Base-by-base conservation (phyloP, 2,797 vertebrate species). In the Labroides dimidiatus region DNA sequence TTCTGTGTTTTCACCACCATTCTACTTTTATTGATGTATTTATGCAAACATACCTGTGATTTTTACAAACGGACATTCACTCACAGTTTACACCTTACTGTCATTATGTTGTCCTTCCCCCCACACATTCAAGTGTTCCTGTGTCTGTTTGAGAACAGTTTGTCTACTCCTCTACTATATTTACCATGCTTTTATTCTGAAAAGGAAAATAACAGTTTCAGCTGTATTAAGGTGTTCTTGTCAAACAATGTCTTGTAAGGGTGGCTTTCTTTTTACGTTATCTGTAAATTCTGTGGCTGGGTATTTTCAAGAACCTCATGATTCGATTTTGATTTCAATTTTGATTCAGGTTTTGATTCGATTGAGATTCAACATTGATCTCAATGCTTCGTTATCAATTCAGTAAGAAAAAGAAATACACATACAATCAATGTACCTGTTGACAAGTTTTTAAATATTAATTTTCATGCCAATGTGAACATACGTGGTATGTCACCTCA, bases 131-230 rank as follows among this genome's bases (percentile, higher is more conserved):
- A 67, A 75, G 64, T 80, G 59, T 78, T 43, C 45, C 33, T 75
- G 52, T 77, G 56, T 77, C 77, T 33, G 4, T 6, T 33, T 33
- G 8, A 33, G 24, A 27, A 6, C 24, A 33, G 30, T 9, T 7
- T 7, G 8, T 33, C 30, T 33, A 5, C 30, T 33, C 4, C 8
- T 33, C 8, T 6, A 33, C 30, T 33, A 5, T 6, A 33, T 33
- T 33, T 6, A 36, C 30, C 1, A 54, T 13, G 27, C n/a, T 78
- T 75, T 77, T 72, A 76, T 77, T 89, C 37, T 81, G 70, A 84
- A 71, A 58, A 54, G 45, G 55, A 16, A 36, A 56, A 47, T 69
- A 49, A 72, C 52, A 61, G 58, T 43, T 47, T 39, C 61, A 64
- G 52, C 77, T 69, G 24, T 51, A 37, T 48, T 44, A 15, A 1